Conservation (phyloP, 2,888 invertebrate genomes). For the Lithophane socia region DNA sequence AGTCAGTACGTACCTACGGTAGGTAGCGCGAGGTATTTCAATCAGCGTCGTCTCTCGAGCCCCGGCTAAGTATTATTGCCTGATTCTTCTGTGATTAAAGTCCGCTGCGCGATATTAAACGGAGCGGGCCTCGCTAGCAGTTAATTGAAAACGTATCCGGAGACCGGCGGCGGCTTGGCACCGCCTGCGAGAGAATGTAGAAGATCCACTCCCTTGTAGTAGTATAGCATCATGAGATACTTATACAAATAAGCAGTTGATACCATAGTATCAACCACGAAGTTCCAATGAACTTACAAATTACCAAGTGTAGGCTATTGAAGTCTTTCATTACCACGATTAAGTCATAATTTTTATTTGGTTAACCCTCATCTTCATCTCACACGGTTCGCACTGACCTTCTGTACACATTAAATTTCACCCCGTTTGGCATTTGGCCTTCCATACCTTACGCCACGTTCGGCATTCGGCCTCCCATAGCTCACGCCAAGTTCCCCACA, state of each 20-base stretch:
- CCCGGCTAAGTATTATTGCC: slow-evolving; percentile 62
- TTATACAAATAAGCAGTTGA: too few species aligned
- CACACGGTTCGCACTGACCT: background rate
- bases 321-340: background rate
- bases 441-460: background rate
- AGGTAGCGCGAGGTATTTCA: slow-evolving; percentile 56
- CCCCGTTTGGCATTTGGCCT: background rate
- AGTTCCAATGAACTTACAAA: background rate
- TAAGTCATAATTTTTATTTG: background rate
- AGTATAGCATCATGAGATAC: background rate
- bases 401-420: slow-evolving; percentile 10
- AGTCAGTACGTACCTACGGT: slow-evolving; percentile 7
- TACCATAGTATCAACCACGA: background rate
- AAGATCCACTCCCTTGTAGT: slow-evolving; percentile 19
- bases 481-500: slow-evolving; percentile 10
- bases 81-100: slow-evolving; percentile 66
- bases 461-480: background rate
- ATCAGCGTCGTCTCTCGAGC: slow-evolving; percentile 58
- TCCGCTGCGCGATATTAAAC: slow-evolving; percentile 61
- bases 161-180: slow-evolving; percentile 19
- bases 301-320: background rate
- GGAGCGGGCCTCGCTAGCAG: slow-evolving; percentile 46
- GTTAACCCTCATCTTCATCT: background rate
- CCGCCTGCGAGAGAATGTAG: background rate
- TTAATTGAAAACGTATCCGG: slow-evolving; percentile 68